Percentiles rank a stretch among this genome's conserved stretches.
Evolutionary conservation across 1,140 invertebrate species (phyloP).

Genomic region (Hyles vespertilio): DNA sequence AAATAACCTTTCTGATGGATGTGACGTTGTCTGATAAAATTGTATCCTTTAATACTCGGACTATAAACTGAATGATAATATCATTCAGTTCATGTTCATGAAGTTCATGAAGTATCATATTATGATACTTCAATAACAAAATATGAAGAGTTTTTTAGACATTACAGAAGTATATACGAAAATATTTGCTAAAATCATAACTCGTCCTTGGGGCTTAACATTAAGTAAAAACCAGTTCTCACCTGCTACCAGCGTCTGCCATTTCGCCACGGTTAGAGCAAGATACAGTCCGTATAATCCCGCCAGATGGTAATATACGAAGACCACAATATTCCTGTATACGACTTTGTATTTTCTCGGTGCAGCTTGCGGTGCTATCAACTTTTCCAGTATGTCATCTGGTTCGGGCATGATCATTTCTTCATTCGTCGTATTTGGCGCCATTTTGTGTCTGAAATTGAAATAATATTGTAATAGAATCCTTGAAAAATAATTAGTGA

Average conservation of each 20-base stretch:
- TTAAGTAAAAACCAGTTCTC: slow-evolving; percentile 42
- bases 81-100: too few relatives aligned
- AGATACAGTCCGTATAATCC: slow-evolving; percentile 85
- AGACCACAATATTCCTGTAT: slow-evolving; percentile 40
- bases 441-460: slow-evolving; percentile 9
- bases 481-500: too few relatives aligned
- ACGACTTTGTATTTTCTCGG: slow-evolving; percentile 11
- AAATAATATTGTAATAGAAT: background rate
- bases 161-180: too few relatives aligned
- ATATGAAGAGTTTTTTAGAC: too few relatives aligned
- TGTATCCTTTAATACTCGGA: too few relatives aligned
- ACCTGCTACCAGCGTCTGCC: slow-evolving; percentile 81
- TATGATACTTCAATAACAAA: too few relatives aligned
- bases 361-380: slow-evolving; percentile 1
- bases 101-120: too few relatives aligned
- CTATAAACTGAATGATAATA: too few relatives aligned
- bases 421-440: slow-evolving; percentile 5
- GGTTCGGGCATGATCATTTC: background rate
- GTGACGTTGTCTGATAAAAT: too few relatives aligned
- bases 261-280: slow-evolving; percentile 79
- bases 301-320: slow-evolving; percentile 82
- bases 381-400: background rate
- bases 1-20: too few relatives aligned
- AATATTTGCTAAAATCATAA: too few relatives aligned
- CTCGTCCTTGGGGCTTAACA: too few relatives aligned